These are phyloP conservation scores for Malurus elegans DNA, from an alignment of 2,113 vertebrate genomes.

Conservation along the genomic window DNA sequence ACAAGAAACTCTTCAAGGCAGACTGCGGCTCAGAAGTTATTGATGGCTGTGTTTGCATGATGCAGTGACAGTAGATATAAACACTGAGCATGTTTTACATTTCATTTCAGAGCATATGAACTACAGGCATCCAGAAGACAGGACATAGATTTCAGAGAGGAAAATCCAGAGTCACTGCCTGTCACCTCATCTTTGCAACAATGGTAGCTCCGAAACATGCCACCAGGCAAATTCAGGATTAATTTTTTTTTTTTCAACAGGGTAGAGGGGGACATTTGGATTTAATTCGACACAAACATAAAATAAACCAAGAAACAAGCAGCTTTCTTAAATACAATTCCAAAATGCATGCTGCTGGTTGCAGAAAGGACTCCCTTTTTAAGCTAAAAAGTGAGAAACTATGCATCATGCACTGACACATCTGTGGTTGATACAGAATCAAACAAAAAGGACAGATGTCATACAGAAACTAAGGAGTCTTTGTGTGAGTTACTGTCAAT, in stretches of 20 bases:
- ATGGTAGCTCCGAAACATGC: background rate
- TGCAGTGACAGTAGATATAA: background rate
- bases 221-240: background rate
- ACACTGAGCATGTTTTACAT: background rate
- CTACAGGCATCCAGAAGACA: background rate
- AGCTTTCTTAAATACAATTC: background rate
- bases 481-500: slow-evolving; percentile 2
- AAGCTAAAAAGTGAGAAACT: background rate
- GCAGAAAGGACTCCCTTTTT: background rate
- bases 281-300: background rate
- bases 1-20: background rate
- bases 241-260: background rate
- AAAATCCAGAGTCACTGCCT: background rate
- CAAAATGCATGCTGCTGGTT: background rate
- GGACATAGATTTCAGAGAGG: background rate
- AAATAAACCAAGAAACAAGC: background rate
- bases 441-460: background rate
- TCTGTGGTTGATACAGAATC: background rate
- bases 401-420: background rate
- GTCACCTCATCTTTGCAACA: background rate
- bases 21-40: background rate
- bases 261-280: background rate
- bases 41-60: slow-evolving; percentile 1
- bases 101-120: background rate
- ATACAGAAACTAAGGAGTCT: background rate